phyloP scores from a whole-genome alignment of 2,888 invertebrate species.

The Trypoxylon attenuatum region DNA sequence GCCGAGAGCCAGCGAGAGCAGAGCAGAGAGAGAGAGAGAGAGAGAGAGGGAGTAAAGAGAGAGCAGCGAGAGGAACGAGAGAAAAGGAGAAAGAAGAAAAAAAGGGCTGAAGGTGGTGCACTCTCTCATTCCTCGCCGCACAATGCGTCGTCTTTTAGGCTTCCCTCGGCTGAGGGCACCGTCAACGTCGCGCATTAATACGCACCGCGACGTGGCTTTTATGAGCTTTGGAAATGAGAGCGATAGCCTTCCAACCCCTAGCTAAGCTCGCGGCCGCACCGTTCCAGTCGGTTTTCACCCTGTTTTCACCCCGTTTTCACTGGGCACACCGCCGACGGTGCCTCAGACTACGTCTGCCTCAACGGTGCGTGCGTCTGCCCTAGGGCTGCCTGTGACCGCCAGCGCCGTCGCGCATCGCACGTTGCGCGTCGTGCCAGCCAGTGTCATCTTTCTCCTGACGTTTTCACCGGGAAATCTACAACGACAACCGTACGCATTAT shows the following conservation, averaged over 20 bases:
- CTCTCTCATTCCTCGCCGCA: constrained; percentile 41
- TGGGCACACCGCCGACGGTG: constrained; percentile 31
- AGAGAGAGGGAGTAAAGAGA: constrained; percentile 7
- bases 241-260: constrained; percentile 42
- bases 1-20: too few relatives aligned
- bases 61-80: too few relatives aligned
- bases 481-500: too few relatives aligned
- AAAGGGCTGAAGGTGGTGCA: constrained; percentile 26
- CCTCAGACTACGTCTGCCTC: background rate
- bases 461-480: too few relatives aligned
- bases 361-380: constrained; percentile 52
- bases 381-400: constrained; percentile 32
- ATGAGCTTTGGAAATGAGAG: constrained; percentile 49
- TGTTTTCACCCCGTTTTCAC: constrained; percentile 6
- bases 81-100: too few relatives aligned
- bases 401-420: constrained; percentile 28
- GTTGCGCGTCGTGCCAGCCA: too few relatives aligned
- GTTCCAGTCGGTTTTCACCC: constrained; percentile 32
- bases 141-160: constrained; percentile 50
- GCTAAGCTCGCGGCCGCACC: constrained; percentile 5
- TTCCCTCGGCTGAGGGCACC: constrained; percentile 23
- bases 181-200: constrained; percentile 52
- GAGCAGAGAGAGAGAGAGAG: background rate
- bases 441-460: too few relatives aligned
- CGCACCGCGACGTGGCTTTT: constrained; percentile 50